Evolutionary conservation across 2,888 invertebrate species (phyloP).

Genomic region (Salpingus planirostris): DNA sequence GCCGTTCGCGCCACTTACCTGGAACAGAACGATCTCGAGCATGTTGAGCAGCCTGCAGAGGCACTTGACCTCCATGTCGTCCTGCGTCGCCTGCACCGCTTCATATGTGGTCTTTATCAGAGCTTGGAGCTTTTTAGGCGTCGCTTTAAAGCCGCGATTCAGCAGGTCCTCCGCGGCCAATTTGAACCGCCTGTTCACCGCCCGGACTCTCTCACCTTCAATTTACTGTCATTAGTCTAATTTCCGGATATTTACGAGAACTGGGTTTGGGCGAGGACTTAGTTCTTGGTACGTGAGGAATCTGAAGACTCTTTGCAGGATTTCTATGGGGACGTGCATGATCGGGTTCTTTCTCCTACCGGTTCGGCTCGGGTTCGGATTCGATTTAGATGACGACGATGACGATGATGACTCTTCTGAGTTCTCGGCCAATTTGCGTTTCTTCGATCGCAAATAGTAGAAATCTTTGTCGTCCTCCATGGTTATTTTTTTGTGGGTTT

Average conservation of each 20-base stretch:
- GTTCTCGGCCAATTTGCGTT: slow-evolving; percentile 20
- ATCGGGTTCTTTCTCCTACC: slow-evolving; percentile 29
- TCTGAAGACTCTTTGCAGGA: slow-evolving; percentile 28
- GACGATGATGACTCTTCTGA: slow-evolving; percentile 16
- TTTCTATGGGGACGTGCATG: slow-evolving; percentile 29
- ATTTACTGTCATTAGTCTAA: no score
- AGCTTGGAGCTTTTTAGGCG: slow-evolving; percentile 22
- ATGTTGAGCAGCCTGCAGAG: slow-evolving; percentile 29
- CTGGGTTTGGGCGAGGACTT: slow-evolving; percentile 19
- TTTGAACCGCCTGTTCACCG: slow-evolving; percentile 30
- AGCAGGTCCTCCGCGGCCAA: slow-evolving; percentile 28
- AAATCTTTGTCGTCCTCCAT: neutral
- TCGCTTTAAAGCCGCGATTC: slow-evolving; percentile 24
- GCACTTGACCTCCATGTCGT: slow-evolving; percentile 32
- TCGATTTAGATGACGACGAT: slow-evolving; percentile 1
- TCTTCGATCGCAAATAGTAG: slow-evolving; percentile 13
- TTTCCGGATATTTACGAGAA: no score
- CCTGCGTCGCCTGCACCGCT: slow-evolving; percentile 26
- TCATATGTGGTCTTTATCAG: slow-evolving; percentile 22
- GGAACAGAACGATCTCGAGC: slow-evolving; percentile 29
- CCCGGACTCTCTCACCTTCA: slow-evolving; percentile 28
- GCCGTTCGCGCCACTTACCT: slow-evolving; percentile 12
- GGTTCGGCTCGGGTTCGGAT: no score
- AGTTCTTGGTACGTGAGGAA: slow-evolving; percentile 30
- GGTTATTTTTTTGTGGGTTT: no score